Percentiles rank a stretch among this genome's conserved stretches.
phyloP scores from a whole-genome alignment of 2,113 vertebrate genomes.

The Fulmarus glacialis region DNA sequence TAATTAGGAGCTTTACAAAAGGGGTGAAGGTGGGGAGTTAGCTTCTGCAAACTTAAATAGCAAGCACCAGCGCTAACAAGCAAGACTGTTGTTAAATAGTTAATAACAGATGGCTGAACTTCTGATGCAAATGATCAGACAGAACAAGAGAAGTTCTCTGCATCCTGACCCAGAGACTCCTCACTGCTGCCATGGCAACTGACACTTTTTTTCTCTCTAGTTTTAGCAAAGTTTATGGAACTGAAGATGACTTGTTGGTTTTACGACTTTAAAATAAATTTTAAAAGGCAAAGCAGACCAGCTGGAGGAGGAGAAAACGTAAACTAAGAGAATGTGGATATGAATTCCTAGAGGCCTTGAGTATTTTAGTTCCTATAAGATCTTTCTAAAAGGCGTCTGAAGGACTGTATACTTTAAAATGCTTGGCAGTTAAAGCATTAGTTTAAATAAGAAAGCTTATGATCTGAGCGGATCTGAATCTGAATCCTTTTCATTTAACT shows the following conservation, averaged over 20 bases:
- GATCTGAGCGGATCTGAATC: neutral
- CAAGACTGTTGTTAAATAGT: constrained; percentile 31
- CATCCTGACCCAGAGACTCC: constrained; percentile 10
- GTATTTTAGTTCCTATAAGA: neutral
- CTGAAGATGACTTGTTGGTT: constrained; percentile 8
- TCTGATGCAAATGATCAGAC: constrained; percentile 39
- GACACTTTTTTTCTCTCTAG: neutral
- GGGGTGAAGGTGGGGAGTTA: neutral
- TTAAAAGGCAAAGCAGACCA: neutral
- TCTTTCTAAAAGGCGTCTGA: neutral
- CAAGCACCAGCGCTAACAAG: neutral
- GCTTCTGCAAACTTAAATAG: neutral
- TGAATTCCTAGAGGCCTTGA: neutral
- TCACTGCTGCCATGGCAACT: constrained; percentile 22
- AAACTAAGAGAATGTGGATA: neutral
- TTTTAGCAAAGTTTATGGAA: constrained; percentile 45
- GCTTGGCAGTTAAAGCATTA: neutral
- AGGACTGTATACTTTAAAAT: neutral
- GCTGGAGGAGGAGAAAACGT: neutral
- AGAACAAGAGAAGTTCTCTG: constrained; percentile 38
- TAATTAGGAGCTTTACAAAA: constrained; percentile 9
- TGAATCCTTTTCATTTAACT: neutral
- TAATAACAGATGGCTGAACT: constrained; percentile 61
- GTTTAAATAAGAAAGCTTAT: neutral
- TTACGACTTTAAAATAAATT: constrained; percentile 16